phyloP scores from a whole-genome alignment of 2,113 vertebrate genomes.

The Zosterops hypoxanthus region DNA sequence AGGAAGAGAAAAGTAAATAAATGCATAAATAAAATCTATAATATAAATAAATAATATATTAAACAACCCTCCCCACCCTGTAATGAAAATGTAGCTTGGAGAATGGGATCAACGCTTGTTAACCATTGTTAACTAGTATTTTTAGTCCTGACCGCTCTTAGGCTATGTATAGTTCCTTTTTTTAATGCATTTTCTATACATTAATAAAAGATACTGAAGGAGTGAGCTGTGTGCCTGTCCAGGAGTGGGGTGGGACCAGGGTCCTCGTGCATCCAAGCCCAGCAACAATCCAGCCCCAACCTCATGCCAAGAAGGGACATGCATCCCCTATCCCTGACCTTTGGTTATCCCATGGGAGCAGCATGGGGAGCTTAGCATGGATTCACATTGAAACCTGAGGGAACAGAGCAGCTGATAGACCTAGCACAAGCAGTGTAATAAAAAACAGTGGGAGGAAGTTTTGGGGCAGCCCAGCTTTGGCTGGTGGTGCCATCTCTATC shows the following conservation, averaged over 20 bases:
- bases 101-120: constrained; percentile 80
- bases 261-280: background rate
- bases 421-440: background rate
- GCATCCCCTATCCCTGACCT: background rate
- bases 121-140: constrained; percentile 91
- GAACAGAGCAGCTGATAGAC: background rate
- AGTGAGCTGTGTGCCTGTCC: background rate
- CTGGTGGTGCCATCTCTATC: background rate
- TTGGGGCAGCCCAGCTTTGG: background rate
- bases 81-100: constrained; percentile 72
- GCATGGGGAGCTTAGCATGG: background rate
- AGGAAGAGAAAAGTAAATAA: background rate
- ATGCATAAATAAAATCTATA: constrained; percentile 43
- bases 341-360: background rate
- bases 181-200: constrained; percentile 99
- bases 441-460: background rate
- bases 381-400: accelerated
- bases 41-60: constrained; percentile 67
- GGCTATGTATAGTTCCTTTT: constrained; percentile 97
- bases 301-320: accelerated
- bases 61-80: background rate
- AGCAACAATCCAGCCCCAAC: background rate
- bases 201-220: constrained; percentile 97
- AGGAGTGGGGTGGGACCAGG: background rate
- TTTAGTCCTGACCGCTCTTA: constrained; percentile 90